Base-by-base conservation (phyloP, 2,888 invertebrate species). In the Digitonthophagus gazella region DNA sequence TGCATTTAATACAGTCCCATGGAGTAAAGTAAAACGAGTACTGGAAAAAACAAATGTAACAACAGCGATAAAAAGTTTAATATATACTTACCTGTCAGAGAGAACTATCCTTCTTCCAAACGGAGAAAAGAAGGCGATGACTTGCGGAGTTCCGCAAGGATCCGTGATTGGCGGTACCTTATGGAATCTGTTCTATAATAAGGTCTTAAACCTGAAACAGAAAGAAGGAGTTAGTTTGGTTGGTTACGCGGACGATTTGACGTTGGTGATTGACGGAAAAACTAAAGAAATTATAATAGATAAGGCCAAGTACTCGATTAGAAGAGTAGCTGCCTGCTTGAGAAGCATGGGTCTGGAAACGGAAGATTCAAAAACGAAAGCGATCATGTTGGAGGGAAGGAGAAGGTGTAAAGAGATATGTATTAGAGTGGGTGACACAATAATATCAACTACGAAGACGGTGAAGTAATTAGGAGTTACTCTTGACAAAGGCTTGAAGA, bases 101-200 rank as follows among this genome's bases (percentile, higher is more conserved):
- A 56, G 64, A 68, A 54, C 11, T n/a, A 54, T 11, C 11, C 11
- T n/a, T 54, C 58, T 58, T 6, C 58, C 58, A 6, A 18, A 58
- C 18, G 58, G 58, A 3, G 16, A 58, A 58, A 15, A 16, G 58
- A 15, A 5, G 15, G 2, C 3, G 15, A 58, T 15, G 15, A 58
- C 15, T 18, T 58, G 58, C 15, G 58, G 58, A 15, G 15, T 58
- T 3, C 58, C 58, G 3, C 15, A 58, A 18, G 16, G 58, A 11
- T 58, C 58, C 16, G 58, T 58, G 8, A 3, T 58, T 5, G 58
- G 15, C 2, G 58, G 58, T 5, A 58, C 58, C 2, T 11, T 58
- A 2, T 15, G 58, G 58, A 58, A 58, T 8, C 2, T 58, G 2
- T 6, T 15, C 15, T 58, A 58, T 6, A 15, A 58, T 18, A 15